These are phyloP conservation scores for Ectobius pallidus DNA, from an alignment of 2,888 invertebrate genomes.

Conservation along the genomic window DNA sequence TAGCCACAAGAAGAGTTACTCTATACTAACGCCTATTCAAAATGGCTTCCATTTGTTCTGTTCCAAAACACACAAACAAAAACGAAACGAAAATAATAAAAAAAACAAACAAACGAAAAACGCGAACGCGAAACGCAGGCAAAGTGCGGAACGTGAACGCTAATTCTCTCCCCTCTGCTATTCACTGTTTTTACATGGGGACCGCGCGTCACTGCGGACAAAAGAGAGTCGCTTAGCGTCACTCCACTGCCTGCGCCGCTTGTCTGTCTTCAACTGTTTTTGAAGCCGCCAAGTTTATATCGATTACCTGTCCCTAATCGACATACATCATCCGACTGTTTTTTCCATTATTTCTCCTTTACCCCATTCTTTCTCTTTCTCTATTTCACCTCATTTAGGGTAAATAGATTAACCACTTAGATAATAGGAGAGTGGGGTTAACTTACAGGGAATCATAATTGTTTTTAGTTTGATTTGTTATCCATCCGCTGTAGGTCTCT, in stretches of 20 bases:
- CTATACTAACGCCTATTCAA: constrained; percentile 25
- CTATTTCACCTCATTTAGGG: constrained; percentile 16
- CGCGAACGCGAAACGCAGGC: constrained; percentile 2
- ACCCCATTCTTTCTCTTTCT: neutral
- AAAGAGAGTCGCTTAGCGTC: constrained; percentile 29
- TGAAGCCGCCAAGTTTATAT: constrained; percentile 30
- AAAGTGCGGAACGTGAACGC: constrained; percentile 24
- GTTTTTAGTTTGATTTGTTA: neutral
- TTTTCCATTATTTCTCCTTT: neutral
- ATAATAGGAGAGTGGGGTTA: neutral
- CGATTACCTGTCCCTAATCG: constrained; percentile 28
- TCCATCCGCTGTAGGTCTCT: too few relatives aligned
- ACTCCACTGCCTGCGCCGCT: constrained; percentile 23
- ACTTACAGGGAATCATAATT: neutral
- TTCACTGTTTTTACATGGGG: constrained; percentile 30
- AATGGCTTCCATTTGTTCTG: constrained; percentile 29
- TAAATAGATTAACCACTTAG: constrained; percentile 9
- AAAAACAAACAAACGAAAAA: constrained; percentile 11
- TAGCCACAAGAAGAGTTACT: constrained; percentile 29
- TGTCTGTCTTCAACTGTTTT: constrained; percentile 30
- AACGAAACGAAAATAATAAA: constrained; percentile 24
- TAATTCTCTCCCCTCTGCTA: constrained; percentile 25
- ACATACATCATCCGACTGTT: constrained; percentile 23
- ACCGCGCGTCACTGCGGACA: constrained; percentile 23
- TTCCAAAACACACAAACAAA: constrained; percentile 32